Evolutionary conservation across 2,888 invertebrate genomes (phyloP), one percentile per base, ranked within the genome.

Genomic region (Hesperia comma): DNA sequence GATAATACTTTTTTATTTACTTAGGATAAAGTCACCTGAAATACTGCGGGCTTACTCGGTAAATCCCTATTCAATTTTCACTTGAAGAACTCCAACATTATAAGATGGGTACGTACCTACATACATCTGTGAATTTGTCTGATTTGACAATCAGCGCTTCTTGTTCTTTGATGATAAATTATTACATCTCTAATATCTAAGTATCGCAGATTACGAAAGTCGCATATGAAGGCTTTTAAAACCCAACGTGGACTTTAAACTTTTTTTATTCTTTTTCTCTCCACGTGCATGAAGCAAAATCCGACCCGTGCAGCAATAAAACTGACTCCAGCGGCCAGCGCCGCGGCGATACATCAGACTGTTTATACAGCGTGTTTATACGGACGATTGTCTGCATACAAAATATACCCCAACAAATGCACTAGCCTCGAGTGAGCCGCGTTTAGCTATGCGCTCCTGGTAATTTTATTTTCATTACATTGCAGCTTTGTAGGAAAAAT

Each of bases 351-450:
- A 49, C 60, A 49, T 49, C 33, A 60, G 33, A 17, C 14, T 60
- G 60, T 60, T 49, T 58, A 8, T 46, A 32, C 58, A 46, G 8
- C 15, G 58, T 43, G 62, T 62, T 62, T 63, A 63, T 56, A 55
- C 19, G 55, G 41, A 33, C 63, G 53, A 46, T 63, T 63, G 63
- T 63, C 63, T 56, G 61, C 61, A 53, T 53, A 53, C 53, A 53
- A 53, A 61, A 53, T 53, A 61, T 51, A 10, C 19, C 33, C 55
- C 17, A 14, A 17, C 54, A 33, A 56, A 51, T 61, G 61, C 51
- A 51, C 61, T 58, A 2, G 46, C 33, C 32, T 17, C 15, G 14
- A 37, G 17, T 37, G 49, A 32, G 46, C 32, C 43, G 62, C 19
- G 32, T 32, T 54, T 55, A n/a, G 43, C 55, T 62, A 62, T 41